Conservation (phyloP, 2,113 vertebrate genomes). For the Colius striatus region DNA sequence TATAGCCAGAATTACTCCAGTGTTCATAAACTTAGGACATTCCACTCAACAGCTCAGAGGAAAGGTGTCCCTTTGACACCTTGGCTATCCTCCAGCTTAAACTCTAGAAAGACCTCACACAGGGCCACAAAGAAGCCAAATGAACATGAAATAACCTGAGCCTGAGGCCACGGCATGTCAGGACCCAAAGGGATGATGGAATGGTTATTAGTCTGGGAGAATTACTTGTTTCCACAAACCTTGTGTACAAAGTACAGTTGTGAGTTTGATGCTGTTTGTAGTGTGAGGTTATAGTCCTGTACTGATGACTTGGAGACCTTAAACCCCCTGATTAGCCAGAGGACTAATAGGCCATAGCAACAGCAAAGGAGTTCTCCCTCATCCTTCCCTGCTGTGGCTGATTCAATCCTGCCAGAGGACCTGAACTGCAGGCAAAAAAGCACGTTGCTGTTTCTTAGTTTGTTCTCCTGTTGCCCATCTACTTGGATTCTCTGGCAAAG, state of each 20-base stretch:
- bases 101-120: slow-evolving; percentile 53
- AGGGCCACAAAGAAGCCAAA: neutral
- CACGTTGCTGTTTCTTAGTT: neutral
- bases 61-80: slow-evolving; percentile 55
- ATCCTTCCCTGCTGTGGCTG: neutral
- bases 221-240: neutral
- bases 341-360: neutral
- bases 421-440: neutral
- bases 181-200: neutral
- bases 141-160: slow-evolving; percentile 9
- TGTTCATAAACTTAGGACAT: slow-evolving; percentile 36
- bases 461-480: neutral
- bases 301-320: neutral
- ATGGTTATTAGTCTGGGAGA: neutral
- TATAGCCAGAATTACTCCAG: slow-evolving; percentile 8
- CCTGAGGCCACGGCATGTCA: neutral
- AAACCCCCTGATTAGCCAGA: neutral
- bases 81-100: slow-evolving; percentile 53
- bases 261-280: neutral
- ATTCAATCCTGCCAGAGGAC: neutral
- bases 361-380: neutral
- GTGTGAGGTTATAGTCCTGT: neutral
- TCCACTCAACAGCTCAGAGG: slow-evolving; percentile 12
- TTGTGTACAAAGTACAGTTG: neutral
- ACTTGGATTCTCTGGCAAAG: neutral